phyloP scores from a whole-genome alignment of 2,113 vertebrate genomes.

The Tyto alba region DNA sequence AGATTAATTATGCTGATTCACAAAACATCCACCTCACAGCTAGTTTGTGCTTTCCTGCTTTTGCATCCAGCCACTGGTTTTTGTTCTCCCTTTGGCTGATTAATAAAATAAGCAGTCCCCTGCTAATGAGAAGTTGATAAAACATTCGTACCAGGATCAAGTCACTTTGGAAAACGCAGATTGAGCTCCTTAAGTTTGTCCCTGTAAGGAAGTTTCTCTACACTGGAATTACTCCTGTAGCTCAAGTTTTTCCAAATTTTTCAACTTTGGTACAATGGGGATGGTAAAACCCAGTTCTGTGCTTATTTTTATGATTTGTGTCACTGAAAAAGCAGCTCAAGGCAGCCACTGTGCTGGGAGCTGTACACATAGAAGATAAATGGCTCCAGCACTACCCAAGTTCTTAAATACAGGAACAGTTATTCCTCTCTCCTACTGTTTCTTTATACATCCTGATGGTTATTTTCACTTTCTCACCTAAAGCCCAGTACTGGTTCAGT shows the following conservation, averaged over 20 bases:
- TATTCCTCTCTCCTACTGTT: not conserved
- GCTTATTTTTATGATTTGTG: not conserved
- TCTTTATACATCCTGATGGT: not conserved
- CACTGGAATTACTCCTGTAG: not conserved
- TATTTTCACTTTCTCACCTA: not conserved
- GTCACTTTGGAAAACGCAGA: not conserved
- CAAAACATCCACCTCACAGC: not conserved
- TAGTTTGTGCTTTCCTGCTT: not conserved
- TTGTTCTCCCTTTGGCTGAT: not conserved
- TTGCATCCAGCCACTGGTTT: not conserved
- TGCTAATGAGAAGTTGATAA: not conserved
- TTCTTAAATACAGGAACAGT: not conserved
- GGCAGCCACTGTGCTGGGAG: not conserved
- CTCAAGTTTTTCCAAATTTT: not conserved
- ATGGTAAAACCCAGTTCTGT: not conserved
- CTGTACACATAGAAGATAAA: not conserved
- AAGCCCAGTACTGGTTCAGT: not conserved
- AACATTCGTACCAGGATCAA: not conserved
- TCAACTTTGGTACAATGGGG: not conserved
- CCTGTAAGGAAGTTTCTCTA: not conserved
- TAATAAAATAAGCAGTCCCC: not conserved
- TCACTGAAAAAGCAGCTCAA: not conserved
- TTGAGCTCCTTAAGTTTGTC: not conserved
- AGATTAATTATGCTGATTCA: slow-evolving; percentile 39
- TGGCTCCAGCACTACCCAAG: not conserved